Conservation (phyloP, 2,797 vertebrate genomes). For the Microctenopoma steveboyesi region DNA sequence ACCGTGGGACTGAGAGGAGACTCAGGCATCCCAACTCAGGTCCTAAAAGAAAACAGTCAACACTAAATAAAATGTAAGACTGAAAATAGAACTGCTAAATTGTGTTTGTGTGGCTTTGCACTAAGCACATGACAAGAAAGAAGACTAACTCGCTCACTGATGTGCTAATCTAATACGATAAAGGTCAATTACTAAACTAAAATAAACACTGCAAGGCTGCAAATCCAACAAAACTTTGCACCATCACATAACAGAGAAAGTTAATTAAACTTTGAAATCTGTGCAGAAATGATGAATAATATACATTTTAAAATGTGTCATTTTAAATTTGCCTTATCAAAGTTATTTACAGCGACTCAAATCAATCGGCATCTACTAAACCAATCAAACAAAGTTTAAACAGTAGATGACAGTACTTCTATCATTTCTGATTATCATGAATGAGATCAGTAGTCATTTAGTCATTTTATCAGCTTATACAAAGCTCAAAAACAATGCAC, state of each 20-base stretch:
- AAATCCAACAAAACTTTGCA: conserved; percentile 9
- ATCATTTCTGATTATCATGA: not conserved
- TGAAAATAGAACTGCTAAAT: conserved; percentile 7
- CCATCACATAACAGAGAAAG: not conserved
- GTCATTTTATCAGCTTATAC: not conserved
- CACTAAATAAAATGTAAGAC: conserved; percentile 23
- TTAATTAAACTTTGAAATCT: not conserved
- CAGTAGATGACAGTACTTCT: not conserved
- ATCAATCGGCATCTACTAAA: not conserved
- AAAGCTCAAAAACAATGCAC: not conserved
- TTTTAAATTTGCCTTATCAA: too few relatives aligned
- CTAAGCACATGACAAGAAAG: not conserved
- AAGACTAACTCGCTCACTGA: not conserved
- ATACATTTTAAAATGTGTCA: not conserved
- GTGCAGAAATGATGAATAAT: not conserved
- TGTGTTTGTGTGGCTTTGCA: not conserved
- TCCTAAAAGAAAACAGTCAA: conserved; percentile 38
- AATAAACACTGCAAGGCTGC: not conserved
- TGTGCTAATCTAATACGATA: not conserved
- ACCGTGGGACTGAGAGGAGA: conserved; percentile 71
- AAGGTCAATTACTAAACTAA: not conserved
- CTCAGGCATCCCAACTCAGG: conserved; percentile 69
- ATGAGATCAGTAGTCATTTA: not conserved
- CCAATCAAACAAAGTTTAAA: not conserved
- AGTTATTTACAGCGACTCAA: not conserved